A percentile compares a stretch with the other conserved stretches of the same genome.
These are phyloP conservation scores for Calidris pugnax DNA, from an alignment of 2,113 vertebrate species.

Conservation along the genomic window DNA sequence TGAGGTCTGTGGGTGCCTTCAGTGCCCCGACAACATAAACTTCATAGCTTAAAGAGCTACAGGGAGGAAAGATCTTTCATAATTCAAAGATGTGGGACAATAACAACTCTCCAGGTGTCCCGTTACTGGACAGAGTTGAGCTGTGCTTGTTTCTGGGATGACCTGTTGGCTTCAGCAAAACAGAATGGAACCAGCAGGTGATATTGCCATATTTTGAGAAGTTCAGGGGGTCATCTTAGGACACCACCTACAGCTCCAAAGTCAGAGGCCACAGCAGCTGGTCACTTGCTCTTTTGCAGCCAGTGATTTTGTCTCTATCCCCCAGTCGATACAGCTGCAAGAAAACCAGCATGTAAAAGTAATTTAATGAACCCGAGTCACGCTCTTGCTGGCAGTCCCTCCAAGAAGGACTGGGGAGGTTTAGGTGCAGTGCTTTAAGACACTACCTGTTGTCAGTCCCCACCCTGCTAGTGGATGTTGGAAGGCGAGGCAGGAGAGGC, in stretches of 20 bases:
- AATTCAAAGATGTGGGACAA: not conserved
- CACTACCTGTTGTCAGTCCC: not conserved
- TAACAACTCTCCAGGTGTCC: not conserved
- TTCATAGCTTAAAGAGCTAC: not conserved
- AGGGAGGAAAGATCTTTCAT: not conserved
- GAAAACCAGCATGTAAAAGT: not conserved
- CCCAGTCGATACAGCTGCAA: not conserved
- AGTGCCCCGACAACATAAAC: not conserved
- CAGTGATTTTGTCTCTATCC: not conserved
- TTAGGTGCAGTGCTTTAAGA: not conserved
- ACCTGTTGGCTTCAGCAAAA: not conserved
- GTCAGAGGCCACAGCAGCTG: not conserved
- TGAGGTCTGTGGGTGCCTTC: not conserved
- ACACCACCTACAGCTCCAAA: not conserved
- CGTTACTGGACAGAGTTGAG: not conserved
- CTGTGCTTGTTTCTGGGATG: not conserved
- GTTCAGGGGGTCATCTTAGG: fast-evolving
- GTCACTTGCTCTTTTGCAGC: not conserved
- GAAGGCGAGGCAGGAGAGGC: not conserved
- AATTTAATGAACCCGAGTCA: not conserved
- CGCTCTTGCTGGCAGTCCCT: not conserved
- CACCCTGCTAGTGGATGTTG: not conserved
- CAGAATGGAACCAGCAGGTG: not conserved
- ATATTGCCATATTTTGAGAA: not conserved
- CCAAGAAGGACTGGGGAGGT: not conserved